phyloP scores from a whole-genome alignment of 2,888 invertebrate species.

The Eupsilia transversa region DNA sequence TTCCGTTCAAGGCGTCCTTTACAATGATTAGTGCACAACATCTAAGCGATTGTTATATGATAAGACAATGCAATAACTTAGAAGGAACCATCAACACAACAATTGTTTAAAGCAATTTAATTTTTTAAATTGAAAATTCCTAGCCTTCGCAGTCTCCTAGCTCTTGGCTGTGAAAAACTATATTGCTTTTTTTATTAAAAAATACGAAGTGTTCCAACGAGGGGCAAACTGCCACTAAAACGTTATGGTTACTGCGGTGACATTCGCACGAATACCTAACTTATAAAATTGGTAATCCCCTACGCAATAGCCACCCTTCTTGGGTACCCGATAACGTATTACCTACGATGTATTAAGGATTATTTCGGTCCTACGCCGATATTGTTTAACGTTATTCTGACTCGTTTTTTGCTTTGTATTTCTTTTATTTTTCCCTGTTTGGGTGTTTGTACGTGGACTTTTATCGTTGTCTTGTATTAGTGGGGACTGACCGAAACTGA shows the following conservation, averaged over 20 bases:
- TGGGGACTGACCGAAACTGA: slow-evolving; percentile 18
- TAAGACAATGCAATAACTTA: slow-evolving; percentile 49
- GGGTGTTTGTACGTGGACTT: slow-evolving; percentile 44
- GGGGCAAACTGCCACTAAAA: slow-evolving; percentile 88
- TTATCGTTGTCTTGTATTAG: slow-evolving; percentile 47
- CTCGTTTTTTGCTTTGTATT: slow-evolving; percentile 71
- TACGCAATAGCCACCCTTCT: slow-evolving; percentile 75
- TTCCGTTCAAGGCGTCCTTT: neutral
- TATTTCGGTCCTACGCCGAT: slow-evolving; percentile 75
- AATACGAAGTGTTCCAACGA: slow-evolving; percentile 87
- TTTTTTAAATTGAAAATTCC: slow-evolving; percentile 85
- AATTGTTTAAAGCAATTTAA: slow-evolving; percentile 74
- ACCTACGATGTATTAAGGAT: slow-evolving; percentile 80
- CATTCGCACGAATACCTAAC: slow-evolving; percentile 87
- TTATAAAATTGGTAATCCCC: slow-evolving; percentile 87
- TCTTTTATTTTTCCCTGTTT: slow-evolving; percentile 60
- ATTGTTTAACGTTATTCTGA: slow-evolving; percentile 75
- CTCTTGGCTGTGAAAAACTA: slow-evolving; percentile 83
- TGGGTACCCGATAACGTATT: slow-evolving; percentile 79
- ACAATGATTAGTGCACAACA: slow-evolving; percentile 25
- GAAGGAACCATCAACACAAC: slow-evolving; percentile 58
- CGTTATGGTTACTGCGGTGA: slow-evolving; percentile 89
- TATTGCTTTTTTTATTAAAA: slow-evolving; percentile 87
- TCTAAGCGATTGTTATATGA: slow-evolving; percentile 11
- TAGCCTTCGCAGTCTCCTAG: slow-evolving; percentile 71